Evolutionary conservation across 2,888 invertebrate genomes (phyloP), one percentile per base, ranked within the genome.

Genomic region (Pyrochroa serraticornis): DNA sequence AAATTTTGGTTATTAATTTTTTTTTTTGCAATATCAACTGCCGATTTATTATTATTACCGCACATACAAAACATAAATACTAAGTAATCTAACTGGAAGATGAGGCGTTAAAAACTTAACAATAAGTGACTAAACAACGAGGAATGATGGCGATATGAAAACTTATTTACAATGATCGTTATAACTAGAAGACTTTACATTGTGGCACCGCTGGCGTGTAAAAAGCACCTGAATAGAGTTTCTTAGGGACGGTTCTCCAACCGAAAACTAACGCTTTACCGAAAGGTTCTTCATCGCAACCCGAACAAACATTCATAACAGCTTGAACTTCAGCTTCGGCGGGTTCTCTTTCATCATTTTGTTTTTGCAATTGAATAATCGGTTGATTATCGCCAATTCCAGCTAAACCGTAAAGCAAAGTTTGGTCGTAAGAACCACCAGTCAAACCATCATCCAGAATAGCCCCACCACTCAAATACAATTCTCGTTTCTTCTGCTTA

Each of bases 251-350:
- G 48, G 81, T 82, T 70, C 91, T 86, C 93, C 93, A 93, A 6
- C 88, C 88, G 33, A 93, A 83, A 2, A 92, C 83, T 12, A 91
- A 81, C 6, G 91, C 92, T 69, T 91, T 91, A 63, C 87, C 87
- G 79, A 93, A 93, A 0, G 93, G 92, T 72, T 92, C 92, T 0
- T 83, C 78, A 12, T 87, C 83, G 69, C 92, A 93, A 0, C 87
- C 88, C 55, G 87, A 85, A 77, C 93, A 93, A 1, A 91, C 81
- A 65, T 87, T 84, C 88, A 92, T 89, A 0, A 92, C 91, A 7
- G 89, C 89, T 67, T 83, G 87, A 0, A 92, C 92, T 77, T 92
- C 92, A 31, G 88, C 91, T 75, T 92, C 92, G 0, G 92, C 92
- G 0, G 92, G 91, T 69, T 92, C 92, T 37, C 90, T 82, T 69